Base-by-base conservation (phyloP, 2,113 vertebrate species). In the Ailuropoda melanoleuca region DNA sequence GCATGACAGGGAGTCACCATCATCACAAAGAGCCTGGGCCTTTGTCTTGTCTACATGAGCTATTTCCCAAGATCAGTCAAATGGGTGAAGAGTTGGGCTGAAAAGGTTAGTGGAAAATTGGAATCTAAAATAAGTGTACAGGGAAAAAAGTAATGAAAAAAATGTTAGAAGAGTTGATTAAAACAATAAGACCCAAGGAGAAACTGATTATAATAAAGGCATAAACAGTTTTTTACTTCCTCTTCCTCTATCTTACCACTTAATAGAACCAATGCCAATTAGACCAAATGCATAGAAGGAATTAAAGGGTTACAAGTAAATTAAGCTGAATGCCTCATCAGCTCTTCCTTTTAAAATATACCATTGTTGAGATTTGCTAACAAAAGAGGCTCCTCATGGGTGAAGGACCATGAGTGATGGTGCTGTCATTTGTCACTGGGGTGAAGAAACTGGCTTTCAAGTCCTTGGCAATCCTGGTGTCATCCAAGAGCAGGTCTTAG, bases 221-320 rank as follows among this genome's bases (percentile, higher is more conserved):
- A 91, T 4, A 3, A 62, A 53, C 29, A 31, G 4, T 53, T 56
- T 80, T 46, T 74, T 34, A 8, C 43, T 24, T 82, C 43, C 7
- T 60, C 29, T 58, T 48, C 37, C 26, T 64, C 34, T 53, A 19
- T n/a, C 50, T 43, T 31, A n/a, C 26, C 21, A 86, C n/a, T 46
- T 68, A 78, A 56, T 0, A 81, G 66, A 77, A 46, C 37, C 43
- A 48, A 62, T 31, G 23, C 18, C 53, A n/a, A 43, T 62, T 86
- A 84, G 94, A 97, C 88, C 83, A 83, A 92, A 93, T 4, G 53
- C 72, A 96, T 39, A 80, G 85, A 86, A 94, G 64, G 78, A 88
- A 96, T 96, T 90, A 88, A 88, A 97, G 48, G 37, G 83, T 74
- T 58, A 95, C 3, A 89, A 24, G 19, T 70, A 97, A 89, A 95